A percentile compares a stretch with the other conserved stretches of the same genome.
Evolutionary conservation across 2,888 invertebrate species (phyloP).

Genomic region (Melieria crassipennis): DNA sequence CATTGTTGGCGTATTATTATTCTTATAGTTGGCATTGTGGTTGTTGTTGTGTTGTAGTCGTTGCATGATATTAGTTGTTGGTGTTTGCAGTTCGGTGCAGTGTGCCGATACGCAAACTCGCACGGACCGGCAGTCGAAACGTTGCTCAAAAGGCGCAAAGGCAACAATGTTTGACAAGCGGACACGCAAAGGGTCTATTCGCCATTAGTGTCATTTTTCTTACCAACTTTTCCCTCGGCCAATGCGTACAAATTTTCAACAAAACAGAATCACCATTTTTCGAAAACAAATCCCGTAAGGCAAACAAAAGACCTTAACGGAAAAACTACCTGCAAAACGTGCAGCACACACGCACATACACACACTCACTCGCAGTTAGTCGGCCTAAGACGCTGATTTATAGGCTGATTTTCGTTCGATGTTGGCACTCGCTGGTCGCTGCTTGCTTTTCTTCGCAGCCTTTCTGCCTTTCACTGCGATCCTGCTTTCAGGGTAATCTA

Average conservation of each 20-base stretch:
- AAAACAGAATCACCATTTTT: too few relatives aligned
- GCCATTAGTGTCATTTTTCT: too few relatives aligned
- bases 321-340: constrained; percentile 53
- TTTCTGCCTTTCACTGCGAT: constrained; percentile 10
- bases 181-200: too few relatives aligned
- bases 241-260: too few relatives aligned
- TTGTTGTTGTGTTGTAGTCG: constrained; percentile 22
- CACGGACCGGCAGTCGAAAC: neutral
- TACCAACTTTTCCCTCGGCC: too few relatives aligned
- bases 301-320: constrained; percentile 24
- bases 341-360: constrained; percentile 39
- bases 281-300: constrained; percentile 6
- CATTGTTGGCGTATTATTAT: constrained; percentile 23
- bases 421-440: neutral
- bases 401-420: constrained; percentile 5
- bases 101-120: constrained; percentile 13
- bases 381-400: constrained; percentile 21
- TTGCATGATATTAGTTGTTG: constrained; percentile 19
- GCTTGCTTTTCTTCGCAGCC: neutral
- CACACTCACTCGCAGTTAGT: neutral
- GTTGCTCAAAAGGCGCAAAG: too few relatives aligned
- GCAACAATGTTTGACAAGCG: too few relatives aligned
- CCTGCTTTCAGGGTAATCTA: constrained; percentile 8
- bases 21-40: constrained; percentile 6
- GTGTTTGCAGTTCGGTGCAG: constrained; percentile 13